Conservation (phyloP, 1,140 invertebrate genomes). For the Nixonia krombeini region DNA sequence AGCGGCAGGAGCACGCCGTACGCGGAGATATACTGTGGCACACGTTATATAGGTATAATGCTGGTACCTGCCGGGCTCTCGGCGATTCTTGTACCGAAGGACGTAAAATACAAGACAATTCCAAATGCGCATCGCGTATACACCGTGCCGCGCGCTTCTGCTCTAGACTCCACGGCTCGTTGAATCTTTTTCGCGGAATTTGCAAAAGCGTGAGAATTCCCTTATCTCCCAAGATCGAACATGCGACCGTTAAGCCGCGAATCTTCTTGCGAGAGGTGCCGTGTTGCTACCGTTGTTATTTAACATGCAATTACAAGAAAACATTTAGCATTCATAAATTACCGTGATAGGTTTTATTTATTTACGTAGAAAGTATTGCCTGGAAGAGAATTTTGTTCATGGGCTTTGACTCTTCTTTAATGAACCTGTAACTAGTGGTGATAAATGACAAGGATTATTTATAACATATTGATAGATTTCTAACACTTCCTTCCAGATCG, state of each 20-base stretch:
- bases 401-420: too few species aligned
- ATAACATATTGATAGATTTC: too few species aligned
- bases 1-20: slow-evolving; percentile 4
- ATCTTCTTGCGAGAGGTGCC: too few species aligned
- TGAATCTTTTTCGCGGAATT: slow-evolving; percentile 20
- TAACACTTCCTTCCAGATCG: too few species aligned
- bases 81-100: slow-evolving; percentile 26
- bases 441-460: too few species aligned
- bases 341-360: too few species aligned
- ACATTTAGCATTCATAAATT: too few species aligned
- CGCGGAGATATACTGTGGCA: slow-evolving; percentile 22
- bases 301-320: too few species aligned
- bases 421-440: too few species aligned
- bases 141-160: slow-evolving; percentile 9
- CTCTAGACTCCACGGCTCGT: slow-evolving; percentile 12
- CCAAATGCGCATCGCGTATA: slow-evolving; percentile 57
- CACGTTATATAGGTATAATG: slow-evolving; percentile 33
- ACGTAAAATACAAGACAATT: slow-evolving; percentile 48
- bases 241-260: slow-evolving; percentile 8
- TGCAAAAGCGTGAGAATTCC: slow-evolving; percentile 19
- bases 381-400: too few species aligned
- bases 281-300: too few species aligned
- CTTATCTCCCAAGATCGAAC: slow-evolving; percentile 22
- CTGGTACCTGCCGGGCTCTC: slow-evolving; percentile 10
- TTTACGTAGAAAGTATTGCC: too few species aligned